A percentile compares a stretch with the other conserved stretches of the same genome.
phyloP scores from a whole-genome alignment of 2,113 vertebrate species.

The Cisticola juncidis region DNA sequence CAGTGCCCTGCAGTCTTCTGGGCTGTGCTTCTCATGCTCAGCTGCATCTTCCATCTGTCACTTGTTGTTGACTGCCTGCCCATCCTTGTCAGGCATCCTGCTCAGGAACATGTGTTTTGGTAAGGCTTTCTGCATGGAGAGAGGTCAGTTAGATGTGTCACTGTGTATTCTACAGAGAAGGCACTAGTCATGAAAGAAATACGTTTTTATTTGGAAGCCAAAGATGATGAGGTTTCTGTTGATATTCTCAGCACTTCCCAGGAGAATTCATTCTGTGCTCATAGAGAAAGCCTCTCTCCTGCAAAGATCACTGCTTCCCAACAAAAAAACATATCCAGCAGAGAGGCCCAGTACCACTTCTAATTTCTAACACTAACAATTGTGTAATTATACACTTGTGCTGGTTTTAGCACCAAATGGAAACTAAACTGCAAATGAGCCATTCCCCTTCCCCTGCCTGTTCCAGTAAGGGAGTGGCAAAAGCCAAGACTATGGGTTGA shows the following conservation, averaged over 20 bases:
- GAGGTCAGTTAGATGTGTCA: neutral
- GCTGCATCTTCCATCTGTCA: neutral
- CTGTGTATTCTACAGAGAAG: neutral
- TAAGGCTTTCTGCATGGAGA: neutral
- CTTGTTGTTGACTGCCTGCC: neutral
- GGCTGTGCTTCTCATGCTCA: neutral
- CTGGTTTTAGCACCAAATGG: neutral
- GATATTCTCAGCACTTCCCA: neutral
- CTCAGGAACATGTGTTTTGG: neutral
- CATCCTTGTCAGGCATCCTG: neutral
- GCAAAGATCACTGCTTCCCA: neutral
- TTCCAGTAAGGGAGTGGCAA: neutral
- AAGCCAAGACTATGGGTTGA: neutral
- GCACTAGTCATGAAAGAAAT: neutral
- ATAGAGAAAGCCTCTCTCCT: neutral
- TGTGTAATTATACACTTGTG: neutral
- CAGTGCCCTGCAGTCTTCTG: rapidly evolving
- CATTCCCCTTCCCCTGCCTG: neutral
- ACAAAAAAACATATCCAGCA: neutral
- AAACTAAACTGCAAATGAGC: neutral
- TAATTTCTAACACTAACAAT: neutral
- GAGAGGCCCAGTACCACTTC: neutral
- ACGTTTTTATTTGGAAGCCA: neutral
- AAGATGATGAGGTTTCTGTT: neutral
- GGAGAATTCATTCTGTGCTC: neutral